Base-by-base conservation (phyloP, 1,140 invertebrate species). In the Carcinoscorpius rotundicauda region DNA sequence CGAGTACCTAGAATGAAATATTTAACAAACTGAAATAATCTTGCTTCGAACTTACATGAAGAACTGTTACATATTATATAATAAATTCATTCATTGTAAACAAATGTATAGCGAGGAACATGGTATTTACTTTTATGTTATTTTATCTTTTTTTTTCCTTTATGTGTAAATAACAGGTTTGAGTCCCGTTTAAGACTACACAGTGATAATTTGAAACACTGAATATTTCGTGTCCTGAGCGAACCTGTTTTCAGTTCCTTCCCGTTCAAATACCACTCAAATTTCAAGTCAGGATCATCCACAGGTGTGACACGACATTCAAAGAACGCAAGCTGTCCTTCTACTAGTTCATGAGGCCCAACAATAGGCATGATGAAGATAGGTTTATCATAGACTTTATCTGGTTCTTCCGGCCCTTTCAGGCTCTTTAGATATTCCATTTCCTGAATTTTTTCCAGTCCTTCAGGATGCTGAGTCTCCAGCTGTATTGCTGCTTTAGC, bases 381-480 rank as follows among this genome's bases (percentile, higher is more conserved):
- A 3, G 93, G 93, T 64, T 88, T 85, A 75, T 63, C 68, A 52
- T 91, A 86, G 4, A 91, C 91, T 70, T 90, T 91, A 73, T 94
- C 90, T 49, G 85, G 65, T 9, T 65, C 62, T 60, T 69, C 68
- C 51, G 63, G 60, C 9, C 63, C 57, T 5, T 55, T 51, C 65
- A 77, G 79, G 51, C 78, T 78, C 48, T 75, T 73, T 48, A 52
- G 85, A 71, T 93, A 90, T 79, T 95, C 92, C 29, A 95, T 79
- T 74, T 90, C 86, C 79, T 93, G 88, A 73, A 96, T 95, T 67
- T 89, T 88, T 76, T 92, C 89, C 61, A 95, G 79, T 56, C 91
- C 91, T 80, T 93, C 93, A n/a, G 91, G 91, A 84, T 95, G 91
- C 76, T 93, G 89, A 0, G 91, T 93, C 64, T 97, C 93, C n/a